Conservation (phyloP, 2,888 invertebrate genomes). For the Anagyrus pseudococci region DNA sequence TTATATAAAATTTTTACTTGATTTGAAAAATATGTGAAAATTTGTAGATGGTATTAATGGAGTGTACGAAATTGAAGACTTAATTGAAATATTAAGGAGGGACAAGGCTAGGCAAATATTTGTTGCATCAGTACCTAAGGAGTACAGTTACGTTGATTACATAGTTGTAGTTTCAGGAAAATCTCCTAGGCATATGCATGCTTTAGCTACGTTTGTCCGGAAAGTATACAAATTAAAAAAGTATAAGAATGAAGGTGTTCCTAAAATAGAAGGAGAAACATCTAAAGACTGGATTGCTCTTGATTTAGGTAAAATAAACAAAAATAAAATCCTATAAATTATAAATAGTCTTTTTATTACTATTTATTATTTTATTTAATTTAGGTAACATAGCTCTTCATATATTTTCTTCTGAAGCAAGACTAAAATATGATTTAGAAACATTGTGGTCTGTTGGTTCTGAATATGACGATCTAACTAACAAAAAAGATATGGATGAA, state of each 20-base stretch:
- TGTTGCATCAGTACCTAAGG: slow-evolving; percentile 77
- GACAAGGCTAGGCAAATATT: slow-evolving; percentile 84
- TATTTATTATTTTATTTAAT: slow-evolving; percentile 50
- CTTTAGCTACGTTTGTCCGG: slow-evolving; percentile 77
- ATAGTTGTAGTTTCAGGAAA: slow-evolving; percentile 81
- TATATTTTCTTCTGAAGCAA: slow-evolving; percentile 75
- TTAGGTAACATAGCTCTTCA: slow-evolving; percentile 91
- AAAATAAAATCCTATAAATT: slow-evolving; percentile 2
- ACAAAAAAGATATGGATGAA: slow-evolving; percentile 68
- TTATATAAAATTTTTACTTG: slow-evolving; percentile 6
- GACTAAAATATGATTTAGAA: slow-evolving; percentile 85
- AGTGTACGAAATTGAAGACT: slow-evolving; percentile 87
- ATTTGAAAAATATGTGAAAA: neutral
- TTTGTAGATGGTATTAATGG: slow-evolving; percentile 75
- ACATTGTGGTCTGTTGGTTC: slow-evolving; percentile 89
- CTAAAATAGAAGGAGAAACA: slow-evolving; percentile 78
- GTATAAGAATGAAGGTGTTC: slow-evolving; percentile 69
- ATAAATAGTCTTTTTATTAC: neutral
- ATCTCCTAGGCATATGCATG: slow-evolving; percentile 77
- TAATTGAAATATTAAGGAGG: slow-evolving; percentile 76
- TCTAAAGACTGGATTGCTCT: slow-evolving; percentile 87
- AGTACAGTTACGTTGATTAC: slow-evolving; percentile 82
- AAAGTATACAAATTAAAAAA: slow-evolving; percentile 80
- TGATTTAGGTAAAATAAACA: slow-evolving; percentile 75
- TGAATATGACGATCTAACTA: slow-evolving; percentile 76